Conservation (phyloP, 1,140 invertebrate genomes). For the Eupeodes corollae region DNA sequence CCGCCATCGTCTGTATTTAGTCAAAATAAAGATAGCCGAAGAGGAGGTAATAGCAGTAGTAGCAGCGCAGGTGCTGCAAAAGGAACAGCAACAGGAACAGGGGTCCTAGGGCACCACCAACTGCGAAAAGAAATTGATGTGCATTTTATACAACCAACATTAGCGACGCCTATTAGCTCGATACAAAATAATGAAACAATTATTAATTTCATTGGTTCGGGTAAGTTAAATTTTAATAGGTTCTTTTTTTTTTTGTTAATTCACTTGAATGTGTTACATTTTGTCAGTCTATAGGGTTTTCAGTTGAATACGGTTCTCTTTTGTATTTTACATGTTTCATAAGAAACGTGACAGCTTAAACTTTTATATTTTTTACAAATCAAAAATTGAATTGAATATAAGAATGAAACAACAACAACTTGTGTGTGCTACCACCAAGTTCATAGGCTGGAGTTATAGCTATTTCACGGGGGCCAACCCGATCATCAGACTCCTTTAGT, state of each 20-base stretch:
- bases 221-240: slow-evolving; percentile 30
- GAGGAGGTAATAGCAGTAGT: not conserved
- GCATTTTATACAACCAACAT: slow-evolving; percentile 10
- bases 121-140: slow-evolving; percentile 8
- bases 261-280: not conserved
- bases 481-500: no score
- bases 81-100: slow-evolving; percentile 1
- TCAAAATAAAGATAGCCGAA: not conserved
- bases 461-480: no score
- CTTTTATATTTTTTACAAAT: no score
- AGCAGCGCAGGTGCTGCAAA: not conserved
- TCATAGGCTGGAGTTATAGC: no score
- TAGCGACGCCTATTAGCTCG: slow-evolving; percentile 2
- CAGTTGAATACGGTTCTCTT: not conserved
- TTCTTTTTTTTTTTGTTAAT: not conserved
- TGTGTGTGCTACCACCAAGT: no score
- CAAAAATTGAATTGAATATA: no score
- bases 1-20: not conserved
- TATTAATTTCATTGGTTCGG: slow-evolving; percentile 43
- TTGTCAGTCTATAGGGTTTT: not conserved
- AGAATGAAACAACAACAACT: no score
- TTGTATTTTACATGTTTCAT: not conserved
- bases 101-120: not conserved
- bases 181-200: slow-evolving; percentile 43
- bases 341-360: no score